phyloP scores from a whole-genome alignment of 2,113 vertebrate species.

The Dascyllus trimaculatus region DNA sequence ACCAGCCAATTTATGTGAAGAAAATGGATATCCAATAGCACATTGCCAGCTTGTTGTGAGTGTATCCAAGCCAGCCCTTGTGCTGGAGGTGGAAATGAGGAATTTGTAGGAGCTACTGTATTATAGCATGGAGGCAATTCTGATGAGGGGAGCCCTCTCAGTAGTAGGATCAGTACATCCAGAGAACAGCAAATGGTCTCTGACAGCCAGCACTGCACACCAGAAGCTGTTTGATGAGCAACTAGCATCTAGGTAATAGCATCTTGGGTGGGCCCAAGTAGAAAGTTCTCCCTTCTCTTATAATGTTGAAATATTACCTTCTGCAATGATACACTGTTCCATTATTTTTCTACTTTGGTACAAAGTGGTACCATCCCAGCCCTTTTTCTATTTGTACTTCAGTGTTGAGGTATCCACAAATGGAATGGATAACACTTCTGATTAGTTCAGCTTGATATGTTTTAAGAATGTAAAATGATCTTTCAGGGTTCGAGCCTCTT shows the following conservation, averaged over 20 bases:
- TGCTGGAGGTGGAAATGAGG: background rate
- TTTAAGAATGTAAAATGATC: background rate
- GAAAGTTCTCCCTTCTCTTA: conserved; percentile 8
- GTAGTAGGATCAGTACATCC: conserved; percentile 14
- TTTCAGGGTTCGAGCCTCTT: background rate
- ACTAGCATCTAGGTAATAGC: conserved; percentile 39
- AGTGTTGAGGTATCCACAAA: background rate
- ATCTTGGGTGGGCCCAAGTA: conserved; percentile 21
- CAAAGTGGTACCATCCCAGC: background rate
- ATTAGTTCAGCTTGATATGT: background rate
- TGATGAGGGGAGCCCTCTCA: conserved; percentile 26
- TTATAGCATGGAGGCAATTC: background rate
- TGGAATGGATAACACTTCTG: background rate
- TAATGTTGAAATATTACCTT: conserved; percentile 34
- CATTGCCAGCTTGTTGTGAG: conserved; percentile 32
- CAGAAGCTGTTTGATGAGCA: conserved; percentile 47
- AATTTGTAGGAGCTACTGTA: background rate
- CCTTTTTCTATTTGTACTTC: conserved; percentile 6
- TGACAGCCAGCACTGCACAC: conserved; percentile 43
- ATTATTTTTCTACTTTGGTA: conserved; percentile 11
- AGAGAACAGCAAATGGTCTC: conserved; percentile 12
- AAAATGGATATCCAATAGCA: conserved; percentile 52
- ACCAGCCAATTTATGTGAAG: conserved; percentile 41
- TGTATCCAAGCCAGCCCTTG: background rate
- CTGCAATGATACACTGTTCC: background rate